phyloP scores from a whole-genome alignment of 2,113 vertebrate genomes.

The Ramphastos sulfuratus region DNA sequence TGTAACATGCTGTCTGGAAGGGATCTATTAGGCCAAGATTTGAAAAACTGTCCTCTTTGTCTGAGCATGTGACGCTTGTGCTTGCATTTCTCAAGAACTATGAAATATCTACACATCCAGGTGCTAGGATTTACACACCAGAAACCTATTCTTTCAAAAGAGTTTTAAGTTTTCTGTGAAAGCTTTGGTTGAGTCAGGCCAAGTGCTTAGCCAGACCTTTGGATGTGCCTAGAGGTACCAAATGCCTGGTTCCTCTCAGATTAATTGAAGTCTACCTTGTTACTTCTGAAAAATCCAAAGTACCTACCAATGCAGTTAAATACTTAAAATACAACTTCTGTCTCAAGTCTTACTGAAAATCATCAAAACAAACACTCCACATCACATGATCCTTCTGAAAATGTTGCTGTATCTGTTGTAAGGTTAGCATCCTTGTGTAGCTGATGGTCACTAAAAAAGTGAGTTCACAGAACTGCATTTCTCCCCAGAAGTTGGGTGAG shows the following conservation, averaged over 20 bases:
- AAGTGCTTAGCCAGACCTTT: not conserved
- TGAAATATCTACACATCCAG: not conserved
- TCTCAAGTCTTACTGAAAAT: not conserved
- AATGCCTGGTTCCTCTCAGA: not conserved
- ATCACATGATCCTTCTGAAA: not conserved
- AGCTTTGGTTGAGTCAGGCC: not conserved
- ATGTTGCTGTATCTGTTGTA: not conserved
- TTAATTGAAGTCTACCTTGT: not conserved
- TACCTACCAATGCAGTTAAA: not conserved
- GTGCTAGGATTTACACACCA: not conserved
- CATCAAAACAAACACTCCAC: not conserved
- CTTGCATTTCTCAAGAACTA: not conserved
- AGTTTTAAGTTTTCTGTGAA: not conserved
- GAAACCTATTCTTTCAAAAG: not conserved
- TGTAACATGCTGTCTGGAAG: slow-evolving; percentile 42
- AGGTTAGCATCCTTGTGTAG: not conserved
- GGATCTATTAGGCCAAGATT: slow-evolving; percentile 11
- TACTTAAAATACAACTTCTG: not conserved
- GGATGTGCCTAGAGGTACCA: not conserved
- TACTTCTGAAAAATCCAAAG: not conserved
- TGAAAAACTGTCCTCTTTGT: not conserved
- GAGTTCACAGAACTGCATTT: not conserved
- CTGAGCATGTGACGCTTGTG: not conserved
- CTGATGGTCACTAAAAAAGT: not conserved
- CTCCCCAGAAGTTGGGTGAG: not conserved